Conservation (phyloP, 2,888 invertebrate genomes). For the Caenorhabditis sp. region DNA sequence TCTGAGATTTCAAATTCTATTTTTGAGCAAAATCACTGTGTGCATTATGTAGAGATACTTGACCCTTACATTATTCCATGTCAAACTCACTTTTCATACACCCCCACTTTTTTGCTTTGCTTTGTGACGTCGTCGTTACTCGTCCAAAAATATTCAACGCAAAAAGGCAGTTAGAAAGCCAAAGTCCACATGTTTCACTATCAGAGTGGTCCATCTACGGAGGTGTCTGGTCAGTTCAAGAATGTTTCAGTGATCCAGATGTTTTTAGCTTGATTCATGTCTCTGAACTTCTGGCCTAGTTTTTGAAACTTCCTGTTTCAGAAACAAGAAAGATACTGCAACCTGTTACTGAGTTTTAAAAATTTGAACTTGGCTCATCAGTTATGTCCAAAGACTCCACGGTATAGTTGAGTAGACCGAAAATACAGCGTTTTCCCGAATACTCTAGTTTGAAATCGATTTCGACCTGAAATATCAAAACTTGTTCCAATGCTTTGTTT, state of each 20-base stretch:
- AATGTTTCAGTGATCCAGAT: neutral
- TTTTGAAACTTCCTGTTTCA: too few relatives aligned
- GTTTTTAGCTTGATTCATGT: too few relatives aligned
- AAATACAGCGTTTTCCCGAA: too few relatives aligned
- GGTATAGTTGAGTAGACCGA: too few relatives aligned
- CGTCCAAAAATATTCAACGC: constrained; percentile 4
- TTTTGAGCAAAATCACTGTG: neutral
- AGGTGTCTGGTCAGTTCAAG: constrained; percentile 4
- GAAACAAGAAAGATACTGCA: too few relatives aligned
- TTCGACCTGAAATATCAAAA: too few relatives aligned
- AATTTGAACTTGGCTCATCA: too few relatives aligned
- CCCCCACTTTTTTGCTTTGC: neutral
- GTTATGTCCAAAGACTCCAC: too few relatives aligned
- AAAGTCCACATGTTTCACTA: constrained; percentile 27
- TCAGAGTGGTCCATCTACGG: constrained; percentile 1
- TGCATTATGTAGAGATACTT: neutral
- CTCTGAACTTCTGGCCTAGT: too few relatives aligned
- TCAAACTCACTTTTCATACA: neutral
- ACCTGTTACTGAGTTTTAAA: too few relatives aligned
- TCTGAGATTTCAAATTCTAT: neutral
- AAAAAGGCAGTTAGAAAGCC: constrained; percentile 5
- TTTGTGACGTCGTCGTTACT: constrained; percentile 13
- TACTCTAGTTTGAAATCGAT: too few relatives aligned
- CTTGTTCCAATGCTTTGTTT: too few relatives aligned
- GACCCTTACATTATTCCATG: neutral